Conservation (phyloP, 2,113 vertebrate species). For the Edolisoma coerulescens region DNA sequence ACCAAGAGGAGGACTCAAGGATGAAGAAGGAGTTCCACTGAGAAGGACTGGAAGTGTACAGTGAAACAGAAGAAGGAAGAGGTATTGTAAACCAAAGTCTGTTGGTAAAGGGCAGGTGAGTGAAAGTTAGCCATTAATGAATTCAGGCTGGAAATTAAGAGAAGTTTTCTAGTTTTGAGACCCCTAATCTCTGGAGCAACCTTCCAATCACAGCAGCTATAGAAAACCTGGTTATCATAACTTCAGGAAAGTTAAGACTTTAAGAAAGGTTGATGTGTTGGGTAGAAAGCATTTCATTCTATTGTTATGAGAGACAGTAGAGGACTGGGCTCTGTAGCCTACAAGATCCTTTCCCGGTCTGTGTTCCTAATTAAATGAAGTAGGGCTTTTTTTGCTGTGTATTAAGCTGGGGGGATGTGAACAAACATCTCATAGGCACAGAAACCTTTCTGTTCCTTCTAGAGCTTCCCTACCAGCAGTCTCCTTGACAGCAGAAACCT, state of each 20-base stretch:
- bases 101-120: not conserved
- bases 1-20: not conserved
- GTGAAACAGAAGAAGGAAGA: not conserved
- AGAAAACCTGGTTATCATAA: not conserved
- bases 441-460: not conserved
- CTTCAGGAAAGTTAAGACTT: not conserved
- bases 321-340: not conserved
- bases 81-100: not conserved
- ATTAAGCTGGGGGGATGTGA: not conserved
- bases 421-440: not conserved
- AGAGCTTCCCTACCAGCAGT: not conserved
- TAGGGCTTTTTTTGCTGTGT: not conserved
- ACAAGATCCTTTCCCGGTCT: not conserved
- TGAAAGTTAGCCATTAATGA: not conserved
- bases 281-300: not conserved
- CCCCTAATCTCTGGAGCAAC: not conserved
- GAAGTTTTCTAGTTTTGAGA: not conserved
- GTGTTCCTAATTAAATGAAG: not conserved
- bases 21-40: not conserved
- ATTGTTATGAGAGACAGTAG: not conserved
- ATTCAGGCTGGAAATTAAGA: not conserved
- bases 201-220: not conserved
- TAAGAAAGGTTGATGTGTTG: not conserved
- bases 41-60: not conserved
- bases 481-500: not conserved